Evolutionary conservation across 2,888 invertebrate species (phyloP).

Genomic region (Drosophila paranaensis): DNA sequence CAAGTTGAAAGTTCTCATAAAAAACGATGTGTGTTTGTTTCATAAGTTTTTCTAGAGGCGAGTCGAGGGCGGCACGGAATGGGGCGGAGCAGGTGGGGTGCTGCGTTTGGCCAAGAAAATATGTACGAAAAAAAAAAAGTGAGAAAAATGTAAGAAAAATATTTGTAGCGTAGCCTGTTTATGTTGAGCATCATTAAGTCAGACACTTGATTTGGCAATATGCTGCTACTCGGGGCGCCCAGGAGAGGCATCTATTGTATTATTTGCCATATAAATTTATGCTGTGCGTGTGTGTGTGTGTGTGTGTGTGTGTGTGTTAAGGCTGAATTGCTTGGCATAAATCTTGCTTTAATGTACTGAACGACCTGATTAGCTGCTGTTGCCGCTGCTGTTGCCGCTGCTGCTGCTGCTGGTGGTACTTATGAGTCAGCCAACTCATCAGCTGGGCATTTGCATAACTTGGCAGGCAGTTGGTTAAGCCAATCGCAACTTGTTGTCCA

Average conservation of each 20-base stretch:
- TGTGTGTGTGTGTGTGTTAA: constrained; percentile 38
- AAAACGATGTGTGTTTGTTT: constrained; percentile 41
- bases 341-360: constrained; percentile 73
- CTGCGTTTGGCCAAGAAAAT: constrained; percentile 42
- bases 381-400: constrained; percentile 6
- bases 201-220: constrained; percentile 80
- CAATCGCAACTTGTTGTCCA: constrained; percentile 34
- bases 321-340: constrained; percentile 55
- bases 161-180: constrained; percentile 60
- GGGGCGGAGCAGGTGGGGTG: constrained; percentile 1
- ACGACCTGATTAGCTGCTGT: constrained; percentile 69
- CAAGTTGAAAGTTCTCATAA: constrained; percentile 81
- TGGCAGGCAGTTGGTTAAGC: constrained; percentile 15
- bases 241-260: constrained; percentile 64
- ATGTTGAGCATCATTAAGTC: constrained; percentile 78
- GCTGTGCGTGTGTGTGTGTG: constrained; percentile 38
- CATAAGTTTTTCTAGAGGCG: constrained; percentile 3
- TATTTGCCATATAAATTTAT: constrained; percentile 75
- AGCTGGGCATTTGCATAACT: constrained; percentile 66
- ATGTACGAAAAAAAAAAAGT: constrained; percentile 21
- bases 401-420: constrained; percentile 9
- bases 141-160: constrained; percentile 42
- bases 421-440: constrained; percentile 53
- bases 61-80: not conserved
- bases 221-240: constrained; percentile 36